phyloP scores from a whole-genome alignment of 30 jellyfish, hydroid and myxozoan species.

The Chironex yamaguchii region DNA sequence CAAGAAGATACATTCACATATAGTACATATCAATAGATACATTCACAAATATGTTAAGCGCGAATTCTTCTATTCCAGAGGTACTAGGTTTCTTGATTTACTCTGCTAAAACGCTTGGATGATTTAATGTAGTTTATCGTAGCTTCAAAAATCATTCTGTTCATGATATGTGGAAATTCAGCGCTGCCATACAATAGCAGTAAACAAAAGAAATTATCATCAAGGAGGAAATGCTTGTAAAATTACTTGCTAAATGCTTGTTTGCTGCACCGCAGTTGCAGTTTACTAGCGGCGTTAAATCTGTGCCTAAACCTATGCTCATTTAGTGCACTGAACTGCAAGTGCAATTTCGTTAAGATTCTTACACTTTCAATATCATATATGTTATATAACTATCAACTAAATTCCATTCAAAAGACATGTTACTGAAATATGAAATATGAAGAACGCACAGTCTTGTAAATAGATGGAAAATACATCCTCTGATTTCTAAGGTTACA shows the following conservation, averaged over 20 bases:
- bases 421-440: conserved; percentile 13
- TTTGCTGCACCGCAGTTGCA: conserved; percentile 44
- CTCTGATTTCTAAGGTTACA: conserved; percentile 4
- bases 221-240: conserved; percentile 56
- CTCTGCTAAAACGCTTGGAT: background rate
- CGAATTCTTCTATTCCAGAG: background rate
- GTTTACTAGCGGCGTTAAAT: conserved; percentile 18
- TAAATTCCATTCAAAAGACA: too few relatives aligned
- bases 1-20: too few relatives aligned
- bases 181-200: conserved; percentile 52
- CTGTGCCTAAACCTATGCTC: conserved; percentile 2
- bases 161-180: conserved; percentile 36
- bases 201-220: conserved; percentile 35
- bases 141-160: conserved; percentile 54
- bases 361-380: conserved; percentile 8
- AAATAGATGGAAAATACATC: background rate
- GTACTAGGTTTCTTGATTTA: background rate
- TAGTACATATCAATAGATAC: too few relatives aligned
- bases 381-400: background rate
- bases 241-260: too few relatives aligned
- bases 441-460: conserved; percentile 19
- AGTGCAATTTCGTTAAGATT: background rate
- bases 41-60: background rate
- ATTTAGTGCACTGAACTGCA: background rate
- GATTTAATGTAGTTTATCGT: conserved; percentile 5